Conservation (phyloP, 2,888 invertebrate genomes). For the Amiota mariae region DNA sequence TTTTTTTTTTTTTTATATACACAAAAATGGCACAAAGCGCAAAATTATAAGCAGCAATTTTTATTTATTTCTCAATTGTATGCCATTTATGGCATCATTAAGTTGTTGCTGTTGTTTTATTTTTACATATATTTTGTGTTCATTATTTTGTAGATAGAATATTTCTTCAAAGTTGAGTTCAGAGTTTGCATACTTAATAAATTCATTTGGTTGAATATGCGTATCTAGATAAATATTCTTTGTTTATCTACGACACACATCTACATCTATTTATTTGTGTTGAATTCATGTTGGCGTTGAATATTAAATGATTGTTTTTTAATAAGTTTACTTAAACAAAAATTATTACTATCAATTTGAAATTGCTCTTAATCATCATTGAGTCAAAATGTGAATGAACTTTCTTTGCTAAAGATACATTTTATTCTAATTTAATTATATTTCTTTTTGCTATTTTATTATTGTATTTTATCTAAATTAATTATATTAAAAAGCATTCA, state of each 20-base stretch:
- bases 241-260: not conserved
- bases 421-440: not conserved
- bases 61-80: conserved; percentile 14
- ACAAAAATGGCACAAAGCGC: conserved; percentile 24
- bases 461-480: not conserved
- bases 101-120: conserved; percentile 35
- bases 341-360: too few species aligned
- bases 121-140: not conserved
- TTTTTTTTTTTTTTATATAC: not conserved
- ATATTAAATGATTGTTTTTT: conserved; percentile 17
- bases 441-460: not conserved
- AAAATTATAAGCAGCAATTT: conserved; percentile 23
- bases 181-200: not conserved
- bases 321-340: not conserved
- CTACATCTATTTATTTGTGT: not conserved
- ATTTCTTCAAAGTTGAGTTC: too few species aligned
- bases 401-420: not conserved
- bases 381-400: too few species aligned
- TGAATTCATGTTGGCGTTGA: conserved; percentile 9
- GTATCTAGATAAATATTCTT: not conserved
- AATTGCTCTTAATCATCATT: too few species aligned
- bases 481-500: not conserved
- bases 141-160: not conserved
- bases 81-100: conserved; percentile 49
- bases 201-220: not conserved